Percentiles rank a stretch among this genome's conserved stretches.
phyloP scores from a whole-genome alignment of 2,888 invertebrate genomes.

The Athalia rosae region DNA sequence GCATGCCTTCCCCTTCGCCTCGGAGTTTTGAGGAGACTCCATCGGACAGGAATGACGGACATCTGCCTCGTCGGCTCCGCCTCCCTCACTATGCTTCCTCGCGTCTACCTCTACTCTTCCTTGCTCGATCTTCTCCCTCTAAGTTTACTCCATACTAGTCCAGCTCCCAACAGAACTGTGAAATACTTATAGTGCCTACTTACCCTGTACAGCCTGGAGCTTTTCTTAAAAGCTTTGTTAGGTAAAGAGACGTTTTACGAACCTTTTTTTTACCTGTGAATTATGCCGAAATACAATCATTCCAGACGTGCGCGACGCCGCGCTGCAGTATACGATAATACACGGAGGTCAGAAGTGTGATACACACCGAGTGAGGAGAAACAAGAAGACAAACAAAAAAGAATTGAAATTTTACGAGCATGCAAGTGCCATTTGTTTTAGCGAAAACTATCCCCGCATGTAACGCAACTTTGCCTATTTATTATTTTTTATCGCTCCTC shows the following conservation, averaged over 20 bases:
- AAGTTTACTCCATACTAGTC: neutral
- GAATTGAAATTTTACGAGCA: too few species aligned
- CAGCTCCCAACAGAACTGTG: conserved; percentile 16
- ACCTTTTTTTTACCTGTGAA: conserved; percentile 22
- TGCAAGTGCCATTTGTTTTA: neutral
- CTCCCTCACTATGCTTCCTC: conserved; percentile 40
- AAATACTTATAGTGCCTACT: conserved; percentile 29
- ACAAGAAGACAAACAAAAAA: too few species aligned
- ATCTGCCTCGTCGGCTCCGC: conserved; percentile 42
- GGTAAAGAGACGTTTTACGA: conserved; percentile 25
- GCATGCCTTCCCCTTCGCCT: conserved; percentile 29
- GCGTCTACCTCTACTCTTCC: conserved; percentile 21
- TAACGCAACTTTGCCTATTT: too few species aligned
- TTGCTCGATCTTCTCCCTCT: neutral
- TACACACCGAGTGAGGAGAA: too few species aligned
- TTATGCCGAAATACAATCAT: conserved; percentile 35
- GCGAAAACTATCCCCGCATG: neutral
- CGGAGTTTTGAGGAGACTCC: conserved; percentile 30
- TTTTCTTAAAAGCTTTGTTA: conserved; percentile 41
- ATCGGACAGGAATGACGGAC: conserved; percentile 46
- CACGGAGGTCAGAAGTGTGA: neutral
- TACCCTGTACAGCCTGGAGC: conserved; percentile 7
- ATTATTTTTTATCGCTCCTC: neutral
- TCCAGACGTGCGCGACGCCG: neutral
- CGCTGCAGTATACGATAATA: conserved; percentile 1